Percentiles rank a stretch among this genome's conserved stretches.
Conservation (phyloP, 2,113 vertebrate genomes). For the Poicephalus meyeri region DNA sequence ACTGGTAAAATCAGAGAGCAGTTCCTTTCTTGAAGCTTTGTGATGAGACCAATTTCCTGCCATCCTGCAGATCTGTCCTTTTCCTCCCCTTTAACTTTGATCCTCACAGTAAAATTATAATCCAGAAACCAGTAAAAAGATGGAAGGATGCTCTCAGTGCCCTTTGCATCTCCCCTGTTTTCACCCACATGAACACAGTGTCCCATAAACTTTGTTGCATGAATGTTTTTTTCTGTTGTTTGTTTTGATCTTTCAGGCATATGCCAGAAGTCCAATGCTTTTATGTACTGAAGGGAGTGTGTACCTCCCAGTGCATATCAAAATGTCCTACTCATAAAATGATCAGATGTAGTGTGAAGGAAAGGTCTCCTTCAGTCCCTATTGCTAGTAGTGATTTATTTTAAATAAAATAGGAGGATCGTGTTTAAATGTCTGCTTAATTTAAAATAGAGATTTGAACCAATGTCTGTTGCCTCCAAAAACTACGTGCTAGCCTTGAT, state of each 20-base stretch:
- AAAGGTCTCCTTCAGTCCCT: background rate
- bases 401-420: background rate
- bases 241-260: background rate
- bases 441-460: background rate
- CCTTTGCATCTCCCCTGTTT: background rate
- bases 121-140: background rate
- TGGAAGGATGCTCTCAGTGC: background rate
- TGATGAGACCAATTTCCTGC: background rate
- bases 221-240: background rate
- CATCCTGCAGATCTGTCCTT: background rate
- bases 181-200: background rate
- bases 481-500: background rate
- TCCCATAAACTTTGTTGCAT: background rate
- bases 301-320: accelerated
- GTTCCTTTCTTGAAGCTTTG: background rate
- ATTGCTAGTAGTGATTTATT: background rate
- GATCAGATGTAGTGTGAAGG: background rate
- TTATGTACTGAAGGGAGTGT: no score
- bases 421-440: background rate
- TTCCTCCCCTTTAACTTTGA: background rate
- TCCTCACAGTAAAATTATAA: background rate
- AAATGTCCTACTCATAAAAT: background rate
- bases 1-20: background rate
- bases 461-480: background rate
- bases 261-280: background rate